Base-by-base conservation (phyloP, 2,113 vertebrate genomes). In the Pao palembangensis region DNA sequence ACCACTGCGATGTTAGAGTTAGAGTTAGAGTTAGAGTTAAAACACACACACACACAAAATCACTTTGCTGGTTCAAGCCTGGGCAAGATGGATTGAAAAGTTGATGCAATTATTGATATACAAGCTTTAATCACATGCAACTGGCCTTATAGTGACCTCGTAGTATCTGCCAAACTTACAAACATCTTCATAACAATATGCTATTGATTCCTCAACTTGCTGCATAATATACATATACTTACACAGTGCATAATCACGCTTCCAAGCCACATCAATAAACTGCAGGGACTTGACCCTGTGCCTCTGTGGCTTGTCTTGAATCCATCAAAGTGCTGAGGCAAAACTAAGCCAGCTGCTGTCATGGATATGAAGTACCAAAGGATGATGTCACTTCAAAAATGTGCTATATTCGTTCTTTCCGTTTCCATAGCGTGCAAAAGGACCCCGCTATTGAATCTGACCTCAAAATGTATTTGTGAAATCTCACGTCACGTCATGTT, bases 321-420 rank as follows among this genome's bases (percentile, higher is more conserved):
- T 84, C 79, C 66, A 73, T 81, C 83, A 84, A 83, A 86, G 73
- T 73, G 75, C 71, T 67, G 79, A 81, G 81, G 76, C 71, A 83
- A 75, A 86, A 81, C 34, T 55, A 58, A 56, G 60, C 64, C 58
- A 58, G 72, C 63, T 69, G 66, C 76, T 83, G 84, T 82, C 83
- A 85, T 61, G 55, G 59, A 73, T 63, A 63, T 62, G 72, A 81
- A 62, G 51, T 63, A 53, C 70, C 65, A 79, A 75, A 61, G 72
- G 82, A 85, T 84, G 85, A 86, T 79, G 78, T 86, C 77, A 88
- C 58, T 59, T 21, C 13, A 20, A 72, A 71, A 76, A 57, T 60
- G 55, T 76, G 78, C 74, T 67, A 74, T 42, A 67, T 68, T 63
- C 19, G 67, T 31, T 69, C 52, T 73, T 83, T 88, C 71, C 48